Conservation (phyloP, 2,888 invertebrate genomes). For the Scaptomyza caliginosa region DNA sequence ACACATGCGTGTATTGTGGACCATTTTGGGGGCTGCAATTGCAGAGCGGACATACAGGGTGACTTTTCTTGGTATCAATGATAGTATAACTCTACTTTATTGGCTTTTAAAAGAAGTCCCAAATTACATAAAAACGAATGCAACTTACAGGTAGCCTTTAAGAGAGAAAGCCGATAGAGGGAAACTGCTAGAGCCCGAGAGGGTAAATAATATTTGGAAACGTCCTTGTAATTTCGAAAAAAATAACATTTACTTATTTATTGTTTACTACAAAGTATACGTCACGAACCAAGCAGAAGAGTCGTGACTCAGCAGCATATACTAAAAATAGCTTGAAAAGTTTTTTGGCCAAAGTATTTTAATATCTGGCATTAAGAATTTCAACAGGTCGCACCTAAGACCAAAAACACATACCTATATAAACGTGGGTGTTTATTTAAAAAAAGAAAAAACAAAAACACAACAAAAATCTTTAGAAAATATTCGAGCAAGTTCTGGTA, state of each 20-base stretch:
- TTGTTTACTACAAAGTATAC: slow-evolving; percentile 24
- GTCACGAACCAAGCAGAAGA: slow-evolving; percentile 61
- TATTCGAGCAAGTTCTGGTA: slow-evolving; percentile 49
- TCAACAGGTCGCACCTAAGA: slow-evolving; percentile 53
- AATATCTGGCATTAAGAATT: slow-evolving; percentile 45
- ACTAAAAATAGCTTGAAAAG: slow-evolving; percentile 60
- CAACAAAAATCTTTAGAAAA: slow-evolving; percentile 5
- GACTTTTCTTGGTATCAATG: neutral
- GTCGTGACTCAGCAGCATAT: slow-evolving; percentile 65
- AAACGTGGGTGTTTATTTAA: slow-evolving; percentile 20
- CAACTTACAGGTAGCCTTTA: no score
- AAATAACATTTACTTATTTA: neutral
- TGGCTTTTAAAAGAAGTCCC: no score
- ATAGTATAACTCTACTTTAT: neutral
- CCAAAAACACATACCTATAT: slow-evolving; percentile 1
- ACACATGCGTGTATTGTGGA: slow-evolving; percentile 10
- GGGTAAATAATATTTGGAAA: no score
- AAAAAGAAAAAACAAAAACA: neutral
- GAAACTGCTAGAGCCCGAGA: no score
- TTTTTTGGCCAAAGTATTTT: slow-evolving; percentile 57
- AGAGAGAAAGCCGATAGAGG: no score
- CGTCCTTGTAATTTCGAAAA: no score
- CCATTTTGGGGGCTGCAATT: slow-evolving; percentile 22
- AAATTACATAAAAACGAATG: no score
- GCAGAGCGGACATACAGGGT: slow-evolving; percentile 37